Conservation (phyloP, 2,888 invertebrate genomes). For the Eupithecia subumbrata region DNA sequence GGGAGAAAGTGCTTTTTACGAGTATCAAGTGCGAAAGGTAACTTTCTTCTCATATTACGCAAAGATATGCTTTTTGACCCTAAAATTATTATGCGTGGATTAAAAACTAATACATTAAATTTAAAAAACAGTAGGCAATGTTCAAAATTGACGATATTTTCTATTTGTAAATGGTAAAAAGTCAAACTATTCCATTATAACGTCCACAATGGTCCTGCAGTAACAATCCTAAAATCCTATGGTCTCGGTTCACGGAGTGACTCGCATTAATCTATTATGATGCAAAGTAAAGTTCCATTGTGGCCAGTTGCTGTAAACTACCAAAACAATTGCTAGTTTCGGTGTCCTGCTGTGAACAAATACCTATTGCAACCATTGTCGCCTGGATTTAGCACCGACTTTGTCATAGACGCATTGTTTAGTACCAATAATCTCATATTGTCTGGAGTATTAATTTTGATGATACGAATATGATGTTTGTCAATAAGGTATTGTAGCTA, state of each 20-base stretch:
- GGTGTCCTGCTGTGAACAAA: constrained; percentile 49
- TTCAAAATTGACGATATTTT: not conserved
- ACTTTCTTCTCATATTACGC: too few relatives aligned
- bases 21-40: too few relatives aligned
- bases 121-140: not conserved
- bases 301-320: constrained; percentile 58
- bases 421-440: not conserved
- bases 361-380: constrained; percentile 48
- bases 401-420: constrained; percentile 24
- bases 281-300: constrained; percentile 63
- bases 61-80: too few relatives aligned
- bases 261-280: constrained; percentile 48
- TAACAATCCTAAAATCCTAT: not conserved
- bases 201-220: not conserved
- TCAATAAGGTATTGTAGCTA: not conserved
- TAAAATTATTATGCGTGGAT: not conserved
- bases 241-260: constrained; percentile 10
- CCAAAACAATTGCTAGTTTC: constrained; percentile 62
- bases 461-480: not conserved
- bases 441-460: not conserved
- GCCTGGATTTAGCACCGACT: constrained; percentile 33
- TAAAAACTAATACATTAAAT: not conserved
- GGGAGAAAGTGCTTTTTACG: too few relatives aligned
- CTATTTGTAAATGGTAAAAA: not conserved
- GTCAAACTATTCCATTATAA: not conserved